phyloP scores from a whole-genome alignment of 2,888 invertebrate genomes.

The Lycia hirtaria region DNA sequence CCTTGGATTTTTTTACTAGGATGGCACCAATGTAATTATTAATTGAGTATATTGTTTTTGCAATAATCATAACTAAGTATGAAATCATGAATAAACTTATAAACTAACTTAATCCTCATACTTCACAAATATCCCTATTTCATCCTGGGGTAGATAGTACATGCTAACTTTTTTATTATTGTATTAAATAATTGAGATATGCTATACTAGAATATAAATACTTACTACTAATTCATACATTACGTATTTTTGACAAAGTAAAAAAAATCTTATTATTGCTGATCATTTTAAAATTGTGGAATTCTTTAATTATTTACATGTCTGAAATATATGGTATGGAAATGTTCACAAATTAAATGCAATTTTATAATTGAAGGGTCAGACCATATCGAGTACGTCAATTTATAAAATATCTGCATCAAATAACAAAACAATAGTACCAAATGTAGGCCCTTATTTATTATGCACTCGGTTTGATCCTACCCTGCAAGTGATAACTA shows the following conservation, averaged over 20 bases:
- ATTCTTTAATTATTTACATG: slow-evolving; percentile 50
- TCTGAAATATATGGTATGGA: slow-evolving; percentile 34
- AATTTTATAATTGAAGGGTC: slow-evolving; percentile 40
- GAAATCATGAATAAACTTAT: too few species aligned
- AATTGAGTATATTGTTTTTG: too few species aligned
- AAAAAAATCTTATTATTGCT: slow-evolving; percentile 48
- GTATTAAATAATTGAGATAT: slow-evolving; percentile 30
- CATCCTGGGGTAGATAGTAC: background rate
- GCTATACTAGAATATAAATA: slow-evolving; percentile 39
- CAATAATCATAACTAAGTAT: too few species aligned
- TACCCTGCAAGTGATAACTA: slow-evolving; percentile 33
- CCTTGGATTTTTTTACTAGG: too few species aligned
- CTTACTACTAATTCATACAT: slow-evolving; percentile 43
- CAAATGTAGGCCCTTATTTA: slow-evolving; percentile 10
- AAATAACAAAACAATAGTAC: slow-evolving; percentile 8
- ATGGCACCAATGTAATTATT: too few species aligned
- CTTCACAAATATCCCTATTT: background rate
- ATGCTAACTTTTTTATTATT: background rate
- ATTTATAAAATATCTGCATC: slow-evolving; percentile 8
- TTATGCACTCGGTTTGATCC: slow-evolving; percentile 50
- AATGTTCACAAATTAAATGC: slow-evolving; percentile 40
- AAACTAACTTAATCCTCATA: too few species aligned
- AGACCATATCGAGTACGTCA: slow-evolving; percentile 50
- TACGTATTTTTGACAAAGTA: slow-evolving; percentile 23
- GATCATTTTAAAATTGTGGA: slow-evolving; percentile 46